phyloP scores from a whole-genome alignment of 2,888 invertebrate species.

The Calephelis perditalis region DNA sequence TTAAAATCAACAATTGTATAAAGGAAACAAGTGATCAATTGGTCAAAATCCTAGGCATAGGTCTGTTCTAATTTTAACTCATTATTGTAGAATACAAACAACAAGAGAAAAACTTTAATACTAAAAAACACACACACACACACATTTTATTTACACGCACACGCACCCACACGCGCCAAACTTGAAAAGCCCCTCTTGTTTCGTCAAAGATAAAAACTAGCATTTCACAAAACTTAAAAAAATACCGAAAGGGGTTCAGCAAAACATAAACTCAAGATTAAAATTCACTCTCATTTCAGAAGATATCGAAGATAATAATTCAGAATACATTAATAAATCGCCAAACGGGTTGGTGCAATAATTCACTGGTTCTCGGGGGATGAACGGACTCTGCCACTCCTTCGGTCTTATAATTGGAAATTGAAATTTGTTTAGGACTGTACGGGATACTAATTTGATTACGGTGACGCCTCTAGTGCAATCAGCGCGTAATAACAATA shows the following conservation, averaged over 20 bases:
- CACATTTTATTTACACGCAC: too few species aligned
- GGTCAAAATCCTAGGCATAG: too few species aligned
- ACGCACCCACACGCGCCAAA: too few species aligned
- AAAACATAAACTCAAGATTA: neutral
- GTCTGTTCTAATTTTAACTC: too few species aligned
- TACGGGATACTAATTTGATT: constrained; percentile 66
- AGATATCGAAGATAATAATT: constrained; percentile 52
- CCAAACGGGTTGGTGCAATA: constrained; percentile 54
- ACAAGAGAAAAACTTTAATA: too few species aligned
- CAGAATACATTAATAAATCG: constrained; percentile 65
- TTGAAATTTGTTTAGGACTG: constrained; percentile 76
- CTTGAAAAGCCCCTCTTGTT: too few species aligned
- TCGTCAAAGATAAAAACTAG: too few species aligned
- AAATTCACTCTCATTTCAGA: constrained; percentile 42
- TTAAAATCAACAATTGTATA: too few species aligned
- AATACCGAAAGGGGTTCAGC: neutral
- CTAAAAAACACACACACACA: too few species aligned
- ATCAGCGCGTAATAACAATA: constrained; percentile 64
- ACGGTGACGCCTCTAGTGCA: constrained; percentile 53
- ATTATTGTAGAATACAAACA: too few species aligned
- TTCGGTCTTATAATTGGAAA: constrained; percentile 69
- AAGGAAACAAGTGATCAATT: too few species aligned
- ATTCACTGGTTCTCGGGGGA: constrained; percentile 64
- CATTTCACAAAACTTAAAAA: too few species aligned
- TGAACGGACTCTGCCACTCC: constrained; percentile 46